phyloP scores from a whole-genome alignment of 2,888 invertebrate species.

The Drosophila rubida region DNA sequence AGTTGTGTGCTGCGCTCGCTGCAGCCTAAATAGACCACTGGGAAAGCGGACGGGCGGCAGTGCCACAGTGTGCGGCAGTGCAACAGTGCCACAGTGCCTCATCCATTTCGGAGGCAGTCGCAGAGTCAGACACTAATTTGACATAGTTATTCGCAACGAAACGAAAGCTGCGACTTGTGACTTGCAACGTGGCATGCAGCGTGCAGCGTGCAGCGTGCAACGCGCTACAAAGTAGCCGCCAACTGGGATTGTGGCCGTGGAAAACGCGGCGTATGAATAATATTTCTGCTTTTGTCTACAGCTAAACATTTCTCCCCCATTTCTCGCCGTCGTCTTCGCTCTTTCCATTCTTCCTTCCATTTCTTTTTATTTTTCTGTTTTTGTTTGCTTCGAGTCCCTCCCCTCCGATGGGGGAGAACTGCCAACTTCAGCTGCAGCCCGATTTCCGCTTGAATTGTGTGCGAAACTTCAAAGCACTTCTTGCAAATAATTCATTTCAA shows the following conservation, averaged over 20 bases:
- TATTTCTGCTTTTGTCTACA: constrained; percentile 56
- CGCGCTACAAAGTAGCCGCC: constrained; percentile 2
- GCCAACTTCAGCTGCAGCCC: constrained; percentile 19
- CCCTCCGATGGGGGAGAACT: constrained; percentile 39
- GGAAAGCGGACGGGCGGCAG: constrained; percentile 58
- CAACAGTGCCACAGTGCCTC: constrained; percentile 1
- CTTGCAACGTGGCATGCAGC: constrained; percentile 33
- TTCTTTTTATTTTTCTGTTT: constrained; percentile 1
- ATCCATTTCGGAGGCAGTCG: constrained; percentile 27
- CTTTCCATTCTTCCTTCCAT: too few relatives aligned
- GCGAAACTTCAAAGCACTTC: constrained; percentile 4
- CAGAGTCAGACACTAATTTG: constrained; percentile 73
- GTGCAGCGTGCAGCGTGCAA: constrained; percentile 4
- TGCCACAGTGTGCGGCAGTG: constrained; percentile 4
- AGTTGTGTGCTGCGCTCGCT: constrained; percentile 46
- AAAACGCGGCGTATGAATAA: constrained; percentile 74
- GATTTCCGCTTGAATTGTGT: constrained; percentile 14
- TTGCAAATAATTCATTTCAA: background rate
- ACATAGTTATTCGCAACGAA: constrained; percentile 78
- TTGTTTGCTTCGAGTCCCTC: constrained; percentile 6
- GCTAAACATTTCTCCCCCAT: constrained; percentile 6
- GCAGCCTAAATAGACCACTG: constrained; percentile 64
- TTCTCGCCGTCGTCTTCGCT: background rate
- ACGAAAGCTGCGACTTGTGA: constrained; percentile 65
- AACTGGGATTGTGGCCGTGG: constrained; percentile 49